Evolutionary conservation across 1,140 invertebrate species (phyloP).

Genomic region (Euwallacea similis): DNA sequence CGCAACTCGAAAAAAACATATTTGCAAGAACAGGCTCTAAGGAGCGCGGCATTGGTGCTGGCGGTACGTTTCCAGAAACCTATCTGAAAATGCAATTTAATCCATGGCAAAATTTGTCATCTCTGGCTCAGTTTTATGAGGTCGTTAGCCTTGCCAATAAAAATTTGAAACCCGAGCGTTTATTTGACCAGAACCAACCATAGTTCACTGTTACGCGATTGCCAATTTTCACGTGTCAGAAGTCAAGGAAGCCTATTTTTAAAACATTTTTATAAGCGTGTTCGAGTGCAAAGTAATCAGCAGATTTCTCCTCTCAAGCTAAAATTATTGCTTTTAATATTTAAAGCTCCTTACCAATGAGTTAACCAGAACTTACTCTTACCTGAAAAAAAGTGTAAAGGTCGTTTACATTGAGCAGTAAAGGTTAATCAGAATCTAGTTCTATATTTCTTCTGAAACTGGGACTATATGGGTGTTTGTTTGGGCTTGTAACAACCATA

Average conservation of each 20-base stretch:
- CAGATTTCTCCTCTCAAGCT: constrained; percentile 25
- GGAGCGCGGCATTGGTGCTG: neutral
- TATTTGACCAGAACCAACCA: constrained; percentile 27
- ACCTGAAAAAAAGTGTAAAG: too few species aligned
- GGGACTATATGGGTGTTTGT: too few species aligned
- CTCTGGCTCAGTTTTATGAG: constrained; percentile 9
- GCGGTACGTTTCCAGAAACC: neutral
- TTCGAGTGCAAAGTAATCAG: constrained; percentile 24
- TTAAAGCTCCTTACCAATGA: too few species aligned
- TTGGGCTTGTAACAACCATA: too few species aligned
- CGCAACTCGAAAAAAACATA: neutral
- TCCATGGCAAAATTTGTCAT: constrained; percentile 25
- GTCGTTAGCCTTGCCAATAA: constrained; percentile 26
- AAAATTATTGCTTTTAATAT: too few species aligned
- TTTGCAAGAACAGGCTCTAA: neutral
- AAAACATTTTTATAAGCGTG: constrained; percentile 27
- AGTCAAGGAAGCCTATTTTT: constrained; percentile 29
- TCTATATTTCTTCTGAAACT: too few species aligned
- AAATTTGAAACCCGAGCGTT: constrained; percentile 21
- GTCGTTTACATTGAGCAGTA: too few species aligned
- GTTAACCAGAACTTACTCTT: too few species aligned
- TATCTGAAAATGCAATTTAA: constrained; percentile 28
- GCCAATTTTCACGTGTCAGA: constrained; percentile 28
- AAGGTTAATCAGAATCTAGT: too few species aligned
- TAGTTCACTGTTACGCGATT: constrained; percentile 24